Conservation (phyloP, 1,140 invertebrate genomes). For the Caenorhabditis remanei region DNA sequence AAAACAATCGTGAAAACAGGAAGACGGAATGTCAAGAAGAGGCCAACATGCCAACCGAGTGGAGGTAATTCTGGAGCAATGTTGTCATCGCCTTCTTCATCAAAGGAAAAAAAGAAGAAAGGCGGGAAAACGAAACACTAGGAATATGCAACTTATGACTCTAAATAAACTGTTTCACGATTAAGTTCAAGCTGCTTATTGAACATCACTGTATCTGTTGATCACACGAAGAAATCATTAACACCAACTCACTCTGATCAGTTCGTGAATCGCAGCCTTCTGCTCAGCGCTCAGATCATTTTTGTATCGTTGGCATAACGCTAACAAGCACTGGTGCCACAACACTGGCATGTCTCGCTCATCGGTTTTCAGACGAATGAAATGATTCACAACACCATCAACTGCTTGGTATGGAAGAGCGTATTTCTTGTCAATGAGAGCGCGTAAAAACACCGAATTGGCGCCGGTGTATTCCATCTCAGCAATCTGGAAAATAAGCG, state of each 20-base stretch:
- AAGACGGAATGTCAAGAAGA: constrained; percentile 19
- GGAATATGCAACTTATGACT: neutral
- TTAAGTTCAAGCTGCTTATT: neutral
- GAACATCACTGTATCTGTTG: too few species aligned
- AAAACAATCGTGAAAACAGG: constrained; percentile 3
- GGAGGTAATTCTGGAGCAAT: neutral
- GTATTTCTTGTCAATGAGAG: constrained; percentile 97
- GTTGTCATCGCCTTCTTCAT: neutral
- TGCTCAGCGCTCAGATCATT: constrained; percentile 73
- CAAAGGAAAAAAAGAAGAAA: constrained; percentile 15
- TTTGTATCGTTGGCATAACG: constrained; percentile 93
- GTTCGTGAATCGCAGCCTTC: constrained; percentile 69
- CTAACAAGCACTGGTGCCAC: constrained; percentile 95
- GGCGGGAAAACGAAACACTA: neutral
- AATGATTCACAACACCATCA: constrained; percentile 93
- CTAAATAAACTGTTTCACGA: neutral
- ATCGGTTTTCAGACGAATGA: constrained; percentile 62
- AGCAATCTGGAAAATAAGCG: constrained; percentile 83
- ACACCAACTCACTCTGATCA: constrained; percentile 71
- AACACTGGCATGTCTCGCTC: constrained; percentile 86
- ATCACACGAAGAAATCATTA: neutral
- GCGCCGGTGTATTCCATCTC: constrained; percentile 98
- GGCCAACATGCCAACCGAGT: neutral
- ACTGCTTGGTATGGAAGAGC: constrained; percentile 94
- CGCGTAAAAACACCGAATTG: constrained; percentile 93